Conservation (phyloP, 2,113 vertebrate species). For the Neodontobutis hainanensis region DNA sequence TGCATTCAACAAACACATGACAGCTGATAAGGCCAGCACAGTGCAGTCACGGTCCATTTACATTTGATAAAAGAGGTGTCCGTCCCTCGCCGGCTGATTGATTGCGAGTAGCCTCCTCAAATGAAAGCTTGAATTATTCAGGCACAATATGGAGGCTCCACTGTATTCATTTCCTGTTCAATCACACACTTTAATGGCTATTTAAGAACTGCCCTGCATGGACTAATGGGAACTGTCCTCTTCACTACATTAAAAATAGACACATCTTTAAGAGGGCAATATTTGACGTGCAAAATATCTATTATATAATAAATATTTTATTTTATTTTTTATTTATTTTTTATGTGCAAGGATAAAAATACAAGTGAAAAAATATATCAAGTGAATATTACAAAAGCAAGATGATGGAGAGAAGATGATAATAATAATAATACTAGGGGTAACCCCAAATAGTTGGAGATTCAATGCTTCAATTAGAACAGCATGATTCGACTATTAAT, state of each 20-base stretch:
- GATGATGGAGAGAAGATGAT: too few species aligned
- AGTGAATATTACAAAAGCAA: too few species aligned
- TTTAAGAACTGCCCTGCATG: constrained; percentile 30
- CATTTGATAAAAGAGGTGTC: constrained; percentile 43
- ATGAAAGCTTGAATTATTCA: constrained; percentile 73
- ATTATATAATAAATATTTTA: too few species aligned
- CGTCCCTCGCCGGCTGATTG: constrained; percentile 42
- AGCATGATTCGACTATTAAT: too few species aligned
- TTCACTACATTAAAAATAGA: constrained; percentile 37
- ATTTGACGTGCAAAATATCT: neutral
- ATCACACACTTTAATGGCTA: constrained; percentile 55
- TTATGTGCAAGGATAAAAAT: too few species aligned
- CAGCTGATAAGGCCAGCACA: too few species aligned
- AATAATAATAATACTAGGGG: too few species aligned
- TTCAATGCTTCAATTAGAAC: too few species aligned
- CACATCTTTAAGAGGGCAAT: neutral
- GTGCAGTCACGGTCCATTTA: constrained; percentile 24
- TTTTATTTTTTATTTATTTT: too few species aligned
- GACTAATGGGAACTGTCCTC: constrained; percentile 37
- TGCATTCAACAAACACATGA: too few species aligned
- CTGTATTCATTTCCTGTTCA: constrained; percentile 68
- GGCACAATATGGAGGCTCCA: constrained; percentile 40
- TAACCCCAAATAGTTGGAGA: too few species aligned
- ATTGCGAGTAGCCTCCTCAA: constrained; percentile 50
- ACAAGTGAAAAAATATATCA: too few species aligned